A percentile compares a stretch with the other conserved stretches of the same genome.
phyloP scores from a whole-genome alignment of 2,797 vertebrate species.

The Catamblyrhynchus diadema region DNA sequence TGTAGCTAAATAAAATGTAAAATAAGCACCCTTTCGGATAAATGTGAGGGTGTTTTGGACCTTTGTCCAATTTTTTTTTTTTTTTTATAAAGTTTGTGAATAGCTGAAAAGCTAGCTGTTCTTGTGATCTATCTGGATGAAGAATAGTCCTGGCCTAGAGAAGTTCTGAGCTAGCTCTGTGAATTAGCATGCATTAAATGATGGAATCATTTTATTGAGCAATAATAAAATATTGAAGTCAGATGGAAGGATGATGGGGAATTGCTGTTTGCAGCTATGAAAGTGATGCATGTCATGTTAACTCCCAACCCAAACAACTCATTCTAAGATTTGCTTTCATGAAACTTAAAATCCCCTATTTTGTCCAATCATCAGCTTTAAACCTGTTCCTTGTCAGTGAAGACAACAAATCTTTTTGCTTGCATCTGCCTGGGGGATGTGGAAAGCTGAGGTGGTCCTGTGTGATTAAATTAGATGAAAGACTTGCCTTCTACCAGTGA shows the following conservation, averaged over 20 bases:
- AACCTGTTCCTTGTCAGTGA: constrained; percentile 76
- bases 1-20: neutral
- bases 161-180: neutral
- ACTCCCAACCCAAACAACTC: constrained; percentile 66
- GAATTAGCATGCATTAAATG: constrained; percentile 34
- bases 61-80: neutral
- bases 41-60: neutral
- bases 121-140: neutral
- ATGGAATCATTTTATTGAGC: constrained; percentile 55
- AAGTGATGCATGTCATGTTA: constrained; percentile 62
- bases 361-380: constrained; percentile 72
- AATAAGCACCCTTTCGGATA: neutral
- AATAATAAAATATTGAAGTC: constrained; percentile 52
- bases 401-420: constrained; percentile 78
- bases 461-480: constrained; percentile 81
- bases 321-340: constrained; percentile 69
- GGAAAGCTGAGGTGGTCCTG: constrained; percentile 74
- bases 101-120: neutral
- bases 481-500: constrained; percentile 74
- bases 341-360: constrained; percentile 71
- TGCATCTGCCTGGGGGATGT: constrained; percentile 69
- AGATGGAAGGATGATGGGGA: constrained; percentile 44
- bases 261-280: constrained; percentile 49
- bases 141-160: neutral
- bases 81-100: neutral